A percentile compares a stretch with the other conserved stretches of the same genome.
phyloP scores from a whole-genome alignment of 2,797 vertebrate genomes.

The Myripristis murdjan region DNA sequence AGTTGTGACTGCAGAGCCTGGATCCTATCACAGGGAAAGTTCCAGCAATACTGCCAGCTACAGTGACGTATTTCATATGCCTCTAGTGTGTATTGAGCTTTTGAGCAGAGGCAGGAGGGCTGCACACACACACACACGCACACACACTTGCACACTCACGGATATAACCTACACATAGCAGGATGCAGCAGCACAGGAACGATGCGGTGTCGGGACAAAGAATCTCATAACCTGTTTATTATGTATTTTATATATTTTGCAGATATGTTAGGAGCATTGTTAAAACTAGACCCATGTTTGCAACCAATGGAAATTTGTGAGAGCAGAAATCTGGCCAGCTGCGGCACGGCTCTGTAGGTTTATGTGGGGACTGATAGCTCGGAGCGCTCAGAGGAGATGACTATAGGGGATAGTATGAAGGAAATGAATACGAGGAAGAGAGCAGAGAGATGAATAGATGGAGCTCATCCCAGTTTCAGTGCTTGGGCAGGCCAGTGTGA shows the following conservation, averaged over 20 bases:
- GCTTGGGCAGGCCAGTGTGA: not conserved
- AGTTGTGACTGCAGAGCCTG: not conserved
- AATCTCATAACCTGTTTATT: not conserved
- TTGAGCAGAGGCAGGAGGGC: no score
- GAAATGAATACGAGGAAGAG: not conserved
- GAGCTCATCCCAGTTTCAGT: not conserved
- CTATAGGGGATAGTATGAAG: not conserved
- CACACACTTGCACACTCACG: conserved; percentile 14
- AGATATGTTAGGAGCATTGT: not conserved
- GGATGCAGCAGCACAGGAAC: not conserved
- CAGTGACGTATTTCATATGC: conserved; percentile 24
- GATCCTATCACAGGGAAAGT: conserved; percentile 48
- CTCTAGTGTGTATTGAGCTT: not conserved
- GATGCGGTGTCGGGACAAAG: not conserved
- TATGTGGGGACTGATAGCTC: not conserved
- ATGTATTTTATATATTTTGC: no score
- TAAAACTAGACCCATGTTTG: not conserved
- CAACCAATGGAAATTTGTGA: not conserved
- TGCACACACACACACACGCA: conserved; percentile 14
- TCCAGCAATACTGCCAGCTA: conserved; percentile 22
- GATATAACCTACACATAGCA: not conserved
- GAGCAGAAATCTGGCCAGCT: not conserved
- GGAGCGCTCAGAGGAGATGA: not conserved
- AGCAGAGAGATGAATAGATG: not conserved
- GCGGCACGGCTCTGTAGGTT: not conserved